Base-by-base conservation (phyloP, 2,797 vertebrate species). In the Acropternis orthonyx region DNA sequence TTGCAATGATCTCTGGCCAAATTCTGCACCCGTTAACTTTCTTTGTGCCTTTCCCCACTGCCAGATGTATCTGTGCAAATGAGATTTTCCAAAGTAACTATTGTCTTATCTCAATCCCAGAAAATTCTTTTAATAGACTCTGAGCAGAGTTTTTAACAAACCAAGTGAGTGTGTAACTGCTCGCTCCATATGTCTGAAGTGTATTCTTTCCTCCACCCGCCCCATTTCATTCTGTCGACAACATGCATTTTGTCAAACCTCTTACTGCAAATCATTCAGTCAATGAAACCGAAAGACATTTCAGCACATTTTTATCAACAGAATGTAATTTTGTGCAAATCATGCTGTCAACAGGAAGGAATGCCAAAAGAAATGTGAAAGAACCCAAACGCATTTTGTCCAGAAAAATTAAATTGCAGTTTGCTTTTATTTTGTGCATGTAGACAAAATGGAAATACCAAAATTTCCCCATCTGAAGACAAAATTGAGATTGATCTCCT, bases 221-320 rank as follows among this genome's bases (percentile, higher is more conserved):
- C 88, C 67, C 71, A 58, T 94, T 80, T 96, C 62, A 7, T 78
- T 86, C 91, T 95, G 95, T 95, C 12, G 49, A 94, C 96, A 96
- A 83, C 92, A 37, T 14, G 68, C 83, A 78, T 96, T 97, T 96
- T 97, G 92, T 96, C 92, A 88, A 94, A 87, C 77, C 71, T 89
- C 68, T 91, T 86, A 61, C 91, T 93, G 94, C 91, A 94, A 95
- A 94, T 95, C 92, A 94, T 93, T 46, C 91, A 68, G 30, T 69
- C 92, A 89, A 93, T 78, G 86, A 78, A 77, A 95, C 72, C 8
- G 37, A 94, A 96, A 88, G 96, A 82, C 85, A 59, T 74, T 92
- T 95, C 96, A 95, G 92, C 93, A 83, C 86, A 24, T 93, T 89
- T 97, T 88, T 90, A 93, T 97, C 97, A 89, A 83, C 94, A 92